These are phyloP conservation scores for Suricata suricatta DNA, from an alignment of 2,113 vertebrate species.

Conservation along the genomic window DNA sequence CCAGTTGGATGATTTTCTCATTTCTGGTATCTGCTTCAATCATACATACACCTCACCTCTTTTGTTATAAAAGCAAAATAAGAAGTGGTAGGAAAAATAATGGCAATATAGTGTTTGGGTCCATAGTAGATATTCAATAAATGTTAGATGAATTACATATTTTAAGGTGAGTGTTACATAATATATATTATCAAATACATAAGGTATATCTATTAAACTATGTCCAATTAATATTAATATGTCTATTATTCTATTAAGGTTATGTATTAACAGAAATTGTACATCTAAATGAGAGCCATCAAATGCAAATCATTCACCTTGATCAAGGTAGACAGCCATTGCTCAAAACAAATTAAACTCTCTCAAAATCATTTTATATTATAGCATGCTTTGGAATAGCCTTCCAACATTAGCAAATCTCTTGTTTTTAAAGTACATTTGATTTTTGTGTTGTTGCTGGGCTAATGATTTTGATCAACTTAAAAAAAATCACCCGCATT, in stretches of 20 bases:
- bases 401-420: not conserved
- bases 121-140: not conserved
- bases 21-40: constrained; percentile 61
- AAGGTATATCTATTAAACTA: not conserved
- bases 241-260: not conserved
- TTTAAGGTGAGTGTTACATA: not conserved
- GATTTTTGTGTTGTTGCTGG: not conserved
- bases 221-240: not conserved
- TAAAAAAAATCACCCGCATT: not conserved
- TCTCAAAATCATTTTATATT: not conserved
- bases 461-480: constrained; percentile 5
- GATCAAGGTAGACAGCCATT: not conserved
- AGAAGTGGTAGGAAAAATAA: constrained; percentile 34
- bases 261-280: not conserved
- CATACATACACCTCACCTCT: constrained; percentile 55
- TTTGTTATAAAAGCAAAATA: constrained; percentile 40
- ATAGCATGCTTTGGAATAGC: not conserved
- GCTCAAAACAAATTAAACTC: not conserved
- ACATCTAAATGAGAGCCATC: not conserved
- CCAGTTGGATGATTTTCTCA: constrained; percentile 1
- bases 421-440: not conserved
- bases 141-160: constrained; percentile 8
- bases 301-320: constrained; percentile 28
- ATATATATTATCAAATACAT: not conserved
- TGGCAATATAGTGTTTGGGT: not conserved